Evolutionary conservation across 2,113 vertebrate genomes (phyloP).

Genomic region (Channa maculata): DNA sequence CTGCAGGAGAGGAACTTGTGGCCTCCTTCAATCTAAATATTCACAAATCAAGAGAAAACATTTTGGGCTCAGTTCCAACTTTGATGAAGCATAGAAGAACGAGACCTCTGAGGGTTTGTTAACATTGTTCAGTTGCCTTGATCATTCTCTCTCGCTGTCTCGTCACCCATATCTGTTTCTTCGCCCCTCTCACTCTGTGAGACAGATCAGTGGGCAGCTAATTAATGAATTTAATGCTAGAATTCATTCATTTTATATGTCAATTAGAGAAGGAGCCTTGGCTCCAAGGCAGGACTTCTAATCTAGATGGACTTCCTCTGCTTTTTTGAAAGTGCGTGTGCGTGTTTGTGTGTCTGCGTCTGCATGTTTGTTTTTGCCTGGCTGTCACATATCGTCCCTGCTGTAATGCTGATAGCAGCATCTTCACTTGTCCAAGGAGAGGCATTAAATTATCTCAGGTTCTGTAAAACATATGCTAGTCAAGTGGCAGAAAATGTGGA

Average conservation of each 20-base stretch:
- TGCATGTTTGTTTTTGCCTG: constrained; percentile 47
- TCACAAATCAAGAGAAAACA: constrained; percentile 69
- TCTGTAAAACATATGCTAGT: constrained; percentile 64
- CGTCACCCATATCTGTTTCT: constrained; percentile 31
- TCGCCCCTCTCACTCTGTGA: constrained; percentile 29
- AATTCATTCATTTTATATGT: constrained; percentile 68
- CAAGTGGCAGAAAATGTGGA: constrained; percentile 72
- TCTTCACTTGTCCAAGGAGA: constrained; percentile 50
- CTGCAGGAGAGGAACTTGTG: constrained; percentile 54
- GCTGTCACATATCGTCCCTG: constrained; percentile 48
- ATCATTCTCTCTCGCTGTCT: constrained; percentile 36
- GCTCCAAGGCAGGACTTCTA: constrained; percentile 29
- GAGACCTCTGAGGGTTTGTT: constrained; percentile 52
- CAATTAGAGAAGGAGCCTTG: constrained; percentile 61
- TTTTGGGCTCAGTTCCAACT: constrained; percentile 72
- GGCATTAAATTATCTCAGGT: constrained; percentile 62
- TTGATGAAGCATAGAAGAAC: constrained; percentile 59
- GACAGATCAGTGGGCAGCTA: constrained; percentile 65
- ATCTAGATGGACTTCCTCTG: constrained; percentile 39
- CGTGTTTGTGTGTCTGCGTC: constrained; percentile 7
- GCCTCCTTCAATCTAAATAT: constrained; percentile 73
- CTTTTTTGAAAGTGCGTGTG: no score
- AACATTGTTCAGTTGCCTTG: constrained; percentile 39
- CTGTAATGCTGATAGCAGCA: constrained; percentile 53
- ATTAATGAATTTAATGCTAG: constrained; percentile 77